Base-by-base conservation (phyloP, 2,888 invertebrate genomes). In the Troides aeacus region DNA sequence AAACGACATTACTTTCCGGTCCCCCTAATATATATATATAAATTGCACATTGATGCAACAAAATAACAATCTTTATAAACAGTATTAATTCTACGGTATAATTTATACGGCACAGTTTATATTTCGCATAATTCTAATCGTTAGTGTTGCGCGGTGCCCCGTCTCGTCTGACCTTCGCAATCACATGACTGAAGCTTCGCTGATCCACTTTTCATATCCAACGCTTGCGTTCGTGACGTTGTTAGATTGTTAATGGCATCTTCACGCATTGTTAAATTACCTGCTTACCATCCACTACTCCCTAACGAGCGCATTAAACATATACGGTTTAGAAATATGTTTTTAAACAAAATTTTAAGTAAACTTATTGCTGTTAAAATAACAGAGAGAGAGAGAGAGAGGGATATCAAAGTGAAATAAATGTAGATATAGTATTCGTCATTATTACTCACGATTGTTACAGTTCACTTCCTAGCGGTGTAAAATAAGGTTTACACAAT, bases 131-230 rank as follows among this genome's bases (percentile, higher is more conserved):
- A 61, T 57, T 62, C 72, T 70, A 66, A 72, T 57, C 73, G 70
- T 75, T 68, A 66, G 72, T 72, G 72, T 59, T 64, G 58, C 18
- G 2, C 58, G 58, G n/a, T 74, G 71, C 75, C 74, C 65, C 62
- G 57, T 58, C 50, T 50, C 66, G 46, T 46, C 68, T 77, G 83
- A 76, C 87, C 87, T 86, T 86, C 84, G 72, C 72, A 84, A 83
- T 87, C 87, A 87, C 83, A 84, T 86, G 87, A 88, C 84, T 85
- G 67, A 74, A 82, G 84, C 80, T 82, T 83, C 79, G 77, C 78
- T 84, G 84, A 84, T 86, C 85, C 80, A 87, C 83, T 83, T 87
- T 84, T 83, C 82, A 78, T 76, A 72, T 76, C 74, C 77, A 72
- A 78, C 73, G 72, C 72, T 76, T 59, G 36, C 30, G 23, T 67